These are phyloP conservation scores for Choreutis nemorana DNA, from an alignment of 2,888 invertebrate species.

Conservation along the genomic window DNA sequence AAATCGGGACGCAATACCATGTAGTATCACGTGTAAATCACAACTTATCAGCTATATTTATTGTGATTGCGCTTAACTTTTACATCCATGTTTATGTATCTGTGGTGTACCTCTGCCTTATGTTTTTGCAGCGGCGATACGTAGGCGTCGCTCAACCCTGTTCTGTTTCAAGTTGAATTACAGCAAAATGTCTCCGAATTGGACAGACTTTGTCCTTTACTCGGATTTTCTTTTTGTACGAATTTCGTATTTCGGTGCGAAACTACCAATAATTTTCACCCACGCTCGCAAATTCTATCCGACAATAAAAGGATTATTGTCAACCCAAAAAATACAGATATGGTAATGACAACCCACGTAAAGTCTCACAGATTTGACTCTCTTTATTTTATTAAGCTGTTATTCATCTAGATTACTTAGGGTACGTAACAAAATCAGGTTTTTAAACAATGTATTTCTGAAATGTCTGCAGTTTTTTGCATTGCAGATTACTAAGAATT, in stretches of 20 bases:
- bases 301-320: slow-evolving; percentile 33
- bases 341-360: slow-evolving; percentile 43
- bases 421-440: slow-evolving; percentile 42
- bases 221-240: slow-evolving; percentile 25
- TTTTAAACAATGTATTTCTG: slow-evolving; percentile 36
- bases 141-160: slow-evolving; percentile 49
- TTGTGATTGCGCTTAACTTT: slow-evolving; percentile 43
- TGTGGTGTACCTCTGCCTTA: slow-evolving; percentile 28
- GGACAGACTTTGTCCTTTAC: slow-evolving; percentile 30
- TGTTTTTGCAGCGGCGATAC: slow-evolving; percentile 40
- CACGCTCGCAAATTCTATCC: slow-evolving; percentile 45
- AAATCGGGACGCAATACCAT: slow-evolving; percentile 35
- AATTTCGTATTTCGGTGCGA: slow-evolving; percentile 18
- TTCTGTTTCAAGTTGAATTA: slow-evolving; percentile 35
- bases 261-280: slow-evolving; percentile 41
- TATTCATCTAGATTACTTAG: slow-evolving; percentile 53
- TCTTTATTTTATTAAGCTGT: slow-evolving; percentile 46
- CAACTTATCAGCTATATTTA: slow-evolving; percentile 53
- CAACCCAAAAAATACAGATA: slow-evolving; percentile 33
- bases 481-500: slow-evolving; percentile 42
- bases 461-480: slow-evolving; percentile 58
- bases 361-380: slow-evolving; percentile 33
- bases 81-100: slow-evolving; percentile 48
- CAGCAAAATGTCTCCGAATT: slow-evolving; percentile 29
- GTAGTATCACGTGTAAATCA: slow-evolving; percentile 42